Evolutionary conservation across 2,888 invertebrate genomes (phyloP).

Genomic region (Trachelus tabidus): DNA sequence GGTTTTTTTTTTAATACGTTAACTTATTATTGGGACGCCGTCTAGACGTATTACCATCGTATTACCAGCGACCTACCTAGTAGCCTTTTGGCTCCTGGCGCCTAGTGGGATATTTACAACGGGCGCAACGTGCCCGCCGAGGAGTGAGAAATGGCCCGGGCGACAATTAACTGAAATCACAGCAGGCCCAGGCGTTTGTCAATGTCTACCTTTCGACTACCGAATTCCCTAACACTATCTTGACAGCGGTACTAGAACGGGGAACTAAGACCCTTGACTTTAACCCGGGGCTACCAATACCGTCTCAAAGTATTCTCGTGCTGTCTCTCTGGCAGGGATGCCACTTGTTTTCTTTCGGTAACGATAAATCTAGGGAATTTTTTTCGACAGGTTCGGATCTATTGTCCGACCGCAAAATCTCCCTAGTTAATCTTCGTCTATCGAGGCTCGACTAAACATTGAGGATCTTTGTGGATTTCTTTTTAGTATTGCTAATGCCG

Average conservation of each 20-base stretch:
- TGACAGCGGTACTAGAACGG: not conserved
- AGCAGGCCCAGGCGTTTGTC: conserved; percentile 56
- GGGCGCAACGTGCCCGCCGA: conserved; percentile 26
- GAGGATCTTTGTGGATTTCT: not conserved
- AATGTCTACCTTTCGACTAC: conserved; percentile 46
- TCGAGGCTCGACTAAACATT: not conserved
- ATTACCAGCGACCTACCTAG: not conserved
- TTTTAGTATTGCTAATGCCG: not conserved
- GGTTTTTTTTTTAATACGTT: not conserved
- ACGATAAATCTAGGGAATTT: not conserved
- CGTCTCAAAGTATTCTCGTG: not conserved
- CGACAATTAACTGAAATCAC: conserved; percentile 64
- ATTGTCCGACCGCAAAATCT: not conserved
- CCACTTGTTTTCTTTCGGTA: not conserved
- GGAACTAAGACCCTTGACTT: not conserved
- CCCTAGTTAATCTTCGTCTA: not conserved
- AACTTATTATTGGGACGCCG: not conserved
- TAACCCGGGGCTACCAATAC: not conserved
- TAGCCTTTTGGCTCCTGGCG: conserved; percentile 54
- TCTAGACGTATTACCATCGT: not conserved
- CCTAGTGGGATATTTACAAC: conserved; percentile 59
- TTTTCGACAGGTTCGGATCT: not conserved
- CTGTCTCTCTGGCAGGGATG: not conserved
- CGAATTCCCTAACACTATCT: conserved; percentile 1
- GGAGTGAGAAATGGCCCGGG: conserved; percentile 59